Percentiles rank a stretch among this genome's conserved stretches.
Conservation (phyloP, 2,888 invertebrate genomes). For the Harmothoe impar region DNA sequence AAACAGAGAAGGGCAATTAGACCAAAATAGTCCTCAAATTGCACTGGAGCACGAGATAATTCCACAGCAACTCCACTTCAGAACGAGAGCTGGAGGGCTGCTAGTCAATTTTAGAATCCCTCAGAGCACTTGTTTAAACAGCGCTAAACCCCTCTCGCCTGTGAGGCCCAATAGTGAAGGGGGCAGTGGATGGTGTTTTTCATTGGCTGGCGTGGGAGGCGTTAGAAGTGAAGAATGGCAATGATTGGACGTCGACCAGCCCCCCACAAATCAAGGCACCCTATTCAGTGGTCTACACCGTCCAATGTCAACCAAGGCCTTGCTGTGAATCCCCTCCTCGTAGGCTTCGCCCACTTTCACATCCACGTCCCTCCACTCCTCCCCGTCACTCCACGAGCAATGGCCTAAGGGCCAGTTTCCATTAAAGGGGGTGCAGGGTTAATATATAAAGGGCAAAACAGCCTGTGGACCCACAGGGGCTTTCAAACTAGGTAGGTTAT, state of each 20-base stretch:
- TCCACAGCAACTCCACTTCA: not conserved
- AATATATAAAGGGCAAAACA: too few species aligned
- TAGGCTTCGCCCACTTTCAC: too few species aligned
- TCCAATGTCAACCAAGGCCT: not conserved
- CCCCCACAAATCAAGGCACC: slow-evolving; percentile 6
- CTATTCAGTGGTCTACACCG: not conserved
- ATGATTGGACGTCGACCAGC: not conserved
- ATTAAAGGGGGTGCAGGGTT: too few species aligned
- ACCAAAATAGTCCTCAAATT: not conserved
- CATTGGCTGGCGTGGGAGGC: not conserved
- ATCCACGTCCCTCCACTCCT: too few species aligned
- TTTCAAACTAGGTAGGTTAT: too few species aligned
- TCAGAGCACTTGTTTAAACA: not conserved
- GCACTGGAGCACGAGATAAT: not conserved
- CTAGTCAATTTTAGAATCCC: not conserved
- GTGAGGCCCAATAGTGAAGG: not conserved
- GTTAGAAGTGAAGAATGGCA: slow-evolving; percentile 10
- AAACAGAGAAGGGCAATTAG: not conserved
- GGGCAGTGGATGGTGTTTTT: not conserved
- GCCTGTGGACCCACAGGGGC: too few species aligned
- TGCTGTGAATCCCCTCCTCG: too few species aligned
- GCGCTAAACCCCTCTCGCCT: not conserved
- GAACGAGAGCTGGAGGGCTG: not conserved
- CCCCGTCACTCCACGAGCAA: too few species aligned
- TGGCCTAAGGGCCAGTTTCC: too few species aligned